phyloP scores from a whole-genome alignment of 2,113 vertebrate species.

The Propithecus coquereli region DNA sequence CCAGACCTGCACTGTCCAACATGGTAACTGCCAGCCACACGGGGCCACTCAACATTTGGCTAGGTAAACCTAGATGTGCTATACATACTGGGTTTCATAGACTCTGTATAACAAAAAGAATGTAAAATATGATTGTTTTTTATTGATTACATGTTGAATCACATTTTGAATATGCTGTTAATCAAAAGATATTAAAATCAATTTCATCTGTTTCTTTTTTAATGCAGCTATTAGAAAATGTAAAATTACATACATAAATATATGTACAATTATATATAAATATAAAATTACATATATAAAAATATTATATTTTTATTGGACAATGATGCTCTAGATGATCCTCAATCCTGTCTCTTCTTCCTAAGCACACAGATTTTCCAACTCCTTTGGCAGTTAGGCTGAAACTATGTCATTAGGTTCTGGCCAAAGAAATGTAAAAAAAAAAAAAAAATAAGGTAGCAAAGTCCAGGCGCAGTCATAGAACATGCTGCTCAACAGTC shows the following conservation, averaged over 20 bases:
- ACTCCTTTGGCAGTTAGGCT: neutral
- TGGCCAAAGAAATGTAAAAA: neutral
- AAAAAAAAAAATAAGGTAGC: neutral
- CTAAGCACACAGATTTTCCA: neutral
- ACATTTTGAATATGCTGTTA: conserved; percentile 4
- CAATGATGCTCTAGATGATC: neutral
- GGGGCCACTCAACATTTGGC: neutral
- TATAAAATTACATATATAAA: neutral
- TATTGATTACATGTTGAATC: neutral
- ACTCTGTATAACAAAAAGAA: neutral
- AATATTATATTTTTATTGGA: neutral
- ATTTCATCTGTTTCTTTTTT: neutral
- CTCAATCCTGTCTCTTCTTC: neutral
- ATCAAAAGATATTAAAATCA: neutral
- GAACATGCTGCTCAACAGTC: neutral
- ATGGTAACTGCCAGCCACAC: neutral
- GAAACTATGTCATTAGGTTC: neutral
- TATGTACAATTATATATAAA: neutral
- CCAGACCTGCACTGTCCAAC: neutral
- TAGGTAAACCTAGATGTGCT: neutral
- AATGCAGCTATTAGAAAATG: neutral
- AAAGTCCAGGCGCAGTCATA: neutral
- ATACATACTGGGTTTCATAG: neutral
- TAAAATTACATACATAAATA: neutral
- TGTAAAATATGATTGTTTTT: neutral